Conservation (phyloP, 2,888 invertebrate genomes). For the Apamea monoglypha region DNA sequence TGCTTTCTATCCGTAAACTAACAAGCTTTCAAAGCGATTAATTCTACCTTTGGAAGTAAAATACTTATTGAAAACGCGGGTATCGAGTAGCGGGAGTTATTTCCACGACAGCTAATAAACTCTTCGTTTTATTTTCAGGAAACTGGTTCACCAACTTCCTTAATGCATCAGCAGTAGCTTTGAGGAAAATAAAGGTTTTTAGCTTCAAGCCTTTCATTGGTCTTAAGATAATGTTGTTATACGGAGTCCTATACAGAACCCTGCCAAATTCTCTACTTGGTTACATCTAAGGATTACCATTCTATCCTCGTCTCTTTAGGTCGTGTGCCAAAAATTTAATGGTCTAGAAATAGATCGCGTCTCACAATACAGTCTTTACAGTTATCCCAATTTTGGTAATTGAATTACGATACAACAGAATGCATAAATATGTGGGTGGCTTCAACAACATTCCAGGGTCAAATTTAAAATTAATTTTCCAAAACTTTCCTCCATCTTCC, state of each 20-base stretch:
- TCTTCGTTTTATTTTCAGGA: constrained; percentile 52
- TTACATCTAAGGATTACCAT: constrained; percentile 15
- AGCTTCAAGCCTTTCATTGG: constrained; percentile 43
- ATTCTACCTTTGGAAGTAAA: constrained; percentile 38
- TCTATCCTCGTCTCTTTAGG: constrained; percentile 3
- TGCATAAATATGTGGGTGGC: not conserved
- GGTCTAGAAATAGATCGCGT: constrained; percentile 30
- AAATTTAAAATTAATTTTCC: constrained; percentile 42
- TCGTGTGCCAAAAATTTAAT: constrained; percentile 46
- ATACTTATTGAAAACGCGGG: constrained; percentile 50
- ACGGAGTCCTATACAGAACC: constrained; percentile 4
- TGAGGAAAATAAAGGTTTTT: constrained; percentile 32
- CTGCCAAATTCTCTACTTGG: constrained; percentile 37
- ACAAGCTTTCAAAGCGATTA: constrained; percentile 28
- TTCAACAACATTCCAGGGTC: constrained; percentile 9
- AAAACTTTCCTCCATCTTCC: constrained; percentile 32
- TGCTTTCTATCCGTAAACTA: not conserved
- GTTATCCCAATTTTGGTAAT: constrained; percentile 1
- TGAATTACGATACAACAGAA: constrained; percentile 20
- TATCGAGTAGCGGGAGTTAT: constrained; percentile 49
- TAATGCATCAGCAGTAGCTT: constrained; percentile 23
- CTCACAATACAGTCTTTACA: constrained; percentile 5
- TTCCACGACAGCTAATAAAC: constrained; percentile 49
- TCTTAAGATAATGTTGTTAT: constrained; percentile 34
- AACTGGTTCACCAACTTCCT: constrained; percentile 45